Conservation (phyloP, 2,113 vertebrate genomes). For the human (Homo sapiens) region DNA sequence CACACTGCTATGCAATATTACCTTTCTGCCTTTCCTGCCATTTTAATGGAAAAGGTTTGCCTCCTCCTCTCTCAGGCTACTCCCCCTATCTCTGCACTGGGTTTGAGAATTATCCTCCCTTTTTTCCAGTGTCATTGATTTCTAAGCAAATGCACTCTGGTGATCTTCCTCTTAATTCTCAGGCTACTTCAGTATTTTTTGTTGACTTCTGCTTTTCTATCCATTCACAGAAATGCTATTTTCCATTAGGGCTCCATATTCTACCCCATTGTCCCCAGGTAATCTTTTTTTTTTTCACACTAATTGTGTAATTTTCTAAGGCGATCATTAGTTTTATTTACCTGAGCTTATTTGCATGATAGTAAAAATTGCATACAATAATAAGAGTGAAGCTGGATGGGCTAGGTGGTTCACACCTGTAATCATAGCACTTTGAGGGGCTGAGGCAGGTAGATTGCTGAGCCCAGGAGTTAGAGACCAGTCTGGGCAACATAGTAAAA, state of each 20-base stretch:
- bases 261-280: not conserved
- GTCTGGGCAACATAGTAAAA: no score
- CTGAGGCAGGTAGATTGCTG: no score
- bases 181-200: not conserved
- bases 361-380: slow-evolving; percentile 99
- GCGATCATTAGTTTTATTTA: slow-evolving; percentile 98
- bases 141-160: not conserved
- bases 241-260: not conserved
- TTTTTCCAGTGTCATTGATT: not conserved
- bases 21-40: not conserved
- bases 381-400: slow-evolving; percentile 94
- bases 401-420: no score
- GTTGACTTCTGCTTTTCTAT: not conserved
- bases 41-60: not conserved
- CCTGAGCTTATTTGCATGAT: slow-evolving; percentile 99
- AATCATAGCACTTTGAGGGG: no score
- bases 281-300: slow-evolving; percentile 88
- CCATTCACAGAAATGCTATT: not conserved
- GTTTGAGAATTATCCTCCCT: not conserved
- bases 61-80: not conserved
- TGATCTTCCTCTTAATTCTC: not conserved
- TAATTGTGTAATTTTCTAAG: slow-evolving; percentile 99
- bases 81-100: not conserved
- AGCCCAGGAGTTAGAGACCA: no score
- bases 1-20: accelerated